These are phyloP conservation scores for Oegoconia quadripuncta DNA, from an alignment of 2,888 invertebrate genomes.

Conservation along the genomic window DNA sequence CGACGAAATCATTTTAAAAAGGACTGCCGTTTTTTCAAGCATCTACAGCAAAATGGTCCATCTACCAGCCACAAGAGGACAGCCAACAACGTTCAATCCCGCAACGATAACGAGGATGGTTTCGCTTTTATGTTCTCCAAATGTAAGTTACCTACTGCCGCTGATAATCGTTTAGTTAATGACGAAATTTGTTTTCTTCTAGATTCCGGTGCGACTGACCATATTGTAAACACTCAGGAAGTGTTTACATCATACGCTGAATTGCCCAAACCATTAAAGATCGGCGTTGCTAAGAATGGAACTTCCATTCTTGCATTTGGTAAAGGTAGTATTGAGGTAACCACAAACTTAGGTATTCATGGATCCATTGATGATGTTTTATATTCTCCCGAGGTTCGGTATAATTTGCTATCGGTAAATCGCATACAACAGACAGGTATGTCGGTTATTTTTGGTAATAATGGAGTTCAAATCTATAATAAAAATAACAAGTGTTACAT, in stretches of 20 bases:
- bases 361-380: no score
- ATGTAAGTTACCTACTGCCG: constrained; percentile 4
- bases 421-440: no score
- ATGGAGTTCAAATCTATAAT: no score
- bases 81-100: not conserved
- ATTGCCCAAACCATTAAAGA: constrained; percentile 8
- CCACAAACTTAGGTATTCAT: constrained; percentile 8
- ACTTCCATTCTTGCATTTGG: constrained; percentile 3
- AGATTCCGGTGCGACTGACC: constrained; percentile 5
- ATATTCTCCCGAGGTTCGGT: no score
- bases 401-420: no score
- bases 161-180: not conserved
- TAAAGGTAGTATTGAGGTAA: constrained; percentile 8
- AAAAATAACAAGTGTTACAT: no score
- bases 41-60: not conserved
- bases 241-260: constrained; percentile 3
- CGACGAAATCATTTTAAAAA: constrained; percentile 2
- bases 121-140: constrained; percentile 3
- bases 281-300: constrained; percentile 7
- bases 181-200: not conserved
- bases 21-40: constrained; percentile 5
- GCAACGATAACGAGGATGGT: not conserved
- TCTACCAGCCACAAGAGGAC: not conserved
- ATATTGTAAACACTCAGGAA: constrained; percentile 4
- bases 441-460: no score